Conservation (phyloP, 2,113 vertebrate genomes). For the Esox niger region DNA sequence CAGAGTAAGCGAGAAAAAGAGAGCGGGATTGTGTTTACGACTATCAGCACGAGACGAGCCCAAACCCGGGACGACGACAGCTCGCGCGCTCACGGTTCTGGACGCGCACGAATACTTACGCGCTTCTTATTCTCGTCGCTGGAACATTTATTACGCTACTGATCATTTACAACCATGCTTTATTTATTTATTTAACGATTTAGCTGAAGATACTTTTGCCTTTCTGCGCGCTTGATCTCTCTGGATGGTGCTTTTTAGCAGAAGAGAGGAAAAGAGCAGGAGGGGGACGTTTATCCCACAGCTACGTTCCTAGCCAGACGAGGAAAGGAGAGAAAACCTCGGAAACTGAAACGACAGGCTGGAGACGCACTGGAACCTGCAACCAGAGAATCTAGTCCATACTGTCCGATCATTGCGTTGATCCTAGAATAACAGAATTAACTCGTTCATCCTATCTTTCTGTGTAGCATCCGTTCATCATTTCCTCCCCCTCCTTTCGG, state of each 20-base stretch:
- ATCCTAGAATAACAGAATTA: constrained; percentile 26
- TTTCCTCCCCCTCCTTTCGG: constrained; percentile 10
- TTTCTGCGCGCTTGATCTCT: neutral
- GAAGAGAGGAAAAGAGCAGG: constrained; percentile 1
- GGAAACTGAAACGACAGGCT: too few relatives aligned
- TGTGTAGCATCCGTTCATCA: constrained; percentile 35
- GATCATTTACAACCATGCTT: too few relatives aligned
- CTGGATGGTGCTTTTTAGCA: neutral
- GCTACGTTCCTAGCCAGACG: constrained; percentile 22
- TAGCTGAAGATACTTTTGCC: neutral
- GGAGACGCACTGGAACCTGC: constrained; percentile 10
- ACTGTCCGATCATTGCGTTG: constrained; percentile 18
- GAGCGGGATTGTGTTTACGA: too few relatives aligned
- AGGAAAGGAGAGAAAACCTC: constrained; percentile 8
- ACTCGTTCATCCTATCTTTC: constrained; percentile 30
- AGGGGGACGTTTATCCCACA: neutral
- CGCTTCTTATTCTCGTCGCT: too few relatives aligned
- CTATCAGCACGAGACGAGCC: too few relatives aligned
- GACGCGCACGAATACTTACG: too few relatives aligned
- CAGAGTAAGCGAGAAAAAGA: too few relatives aligned
- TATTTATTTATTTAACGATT: neutral
- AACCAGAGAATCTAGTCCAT: neutral
- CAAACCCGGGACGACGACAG: too few relatives aligned
- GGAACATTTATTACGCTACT: too few relatives aligned
- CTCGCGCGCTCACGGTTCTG: too few relatives aligned